Percentiles rank a stretch among this genome's conserved stretches.
phyloP scores from a whole-genome alignment of 1,140 invertebrate species.

The Achatina immaculata region DNA sequence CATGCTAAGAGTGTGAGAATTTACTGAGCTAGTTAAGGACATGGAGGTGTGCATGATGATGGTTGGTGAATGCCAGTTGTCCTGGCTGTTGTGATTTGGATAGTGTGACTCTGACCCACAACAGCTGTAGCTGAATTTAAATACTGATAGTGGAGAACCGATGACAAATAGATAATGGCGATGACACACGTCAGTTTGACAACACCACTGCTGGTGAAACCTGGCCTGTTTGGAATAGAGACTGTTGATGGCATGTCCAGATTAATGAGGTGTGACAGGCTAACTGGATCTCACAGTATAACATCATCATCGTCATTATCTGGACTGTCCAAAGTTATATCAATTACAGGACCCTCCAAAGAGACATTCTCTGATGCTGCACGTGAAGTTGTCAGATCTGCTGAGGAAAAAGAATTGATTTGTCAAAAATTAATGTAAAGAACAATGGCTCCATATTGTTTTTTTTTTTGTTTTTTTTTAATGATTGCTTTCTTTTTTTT shows the following conservation, averaged over 20 bases:
- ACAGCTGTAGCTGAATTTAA: conserved; percentile 17
- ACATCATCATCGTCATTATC: conserved; percentile 57
- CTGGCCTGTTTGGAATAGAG: conserved; percentile 39
- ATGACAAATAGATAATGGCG: conserved; percentile 46
- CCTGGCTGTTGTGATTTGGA: background rate
- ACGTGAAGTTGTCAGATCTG: conserved; percentile 24
- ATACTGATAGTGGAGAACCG: conserved; percentile 20
- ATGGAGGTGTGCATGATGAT: conserved; percentile 30
- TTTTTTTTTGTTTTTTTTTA: too few species aligned
- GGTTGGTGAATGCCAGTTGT: conserved; percentile 40
- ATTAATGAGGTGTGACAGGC: conserved; percentile 56
- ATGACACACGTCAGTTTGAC: conserved; percentile 46
- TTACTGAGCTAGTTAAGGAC: conserved; percentile 27
- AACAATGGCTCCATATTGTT: too few species aligned
- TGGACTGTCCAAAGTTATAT: conserved; percentile 62
- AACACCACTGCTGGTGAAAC: conserved; percentile 11
- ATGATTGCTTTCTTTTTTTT: too few species aligned
- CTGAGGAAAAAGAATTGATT: conserved; percentile 35
- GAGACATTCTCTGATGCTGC: background rate
- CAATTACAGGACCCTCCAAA: conserved; percentile 52
- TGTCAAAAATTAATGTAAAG: too few species aligned
- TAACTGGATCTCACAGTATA: conserved; percentile 36
- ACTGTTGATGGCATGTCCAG: conserved; percentile 58
- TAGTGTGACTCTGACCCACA: conserved; percentile 28
- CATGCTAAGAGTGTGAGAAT: conserved; percentile 37